Evolutionary conservation across 2,797 vertebrate species (phyloP).

Genomic region (Cuculus canorus): DNA sequence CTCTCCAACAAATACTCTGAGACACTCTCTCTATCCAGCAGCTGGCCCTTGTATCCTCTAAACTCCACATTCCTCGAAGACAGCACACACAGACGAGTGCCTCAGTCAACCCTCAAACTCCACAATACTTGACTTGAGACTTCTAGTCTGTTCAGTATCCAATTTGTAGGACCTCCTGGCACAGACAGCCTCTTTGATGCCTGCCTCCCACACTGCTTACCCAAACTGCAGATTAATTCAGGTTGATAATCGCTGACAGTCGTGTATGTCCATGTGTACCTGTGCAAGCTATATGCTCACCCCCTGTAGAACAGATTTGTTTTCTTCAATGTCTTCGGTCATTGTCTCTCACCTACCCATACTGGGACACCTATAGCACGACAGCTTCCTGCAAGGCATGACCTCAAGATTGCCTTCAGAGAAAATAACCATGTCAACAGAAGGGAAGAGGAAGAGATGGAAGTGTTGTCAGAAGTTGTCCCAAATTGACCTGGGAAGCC

Average conservation of each 20-base stretch:
- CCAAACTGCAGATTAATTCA: neutral
- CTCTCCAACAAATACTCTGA: too few relatives aligned
- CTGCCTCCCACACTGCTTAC: neutral
- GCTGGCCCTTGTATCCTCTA: too few relatives aligned
- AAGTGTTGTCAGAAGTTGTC: neutral
- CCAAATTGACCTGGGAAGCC: neutral
- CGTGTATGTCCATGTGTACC: neutral
- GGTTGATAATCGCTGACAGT: neutral
- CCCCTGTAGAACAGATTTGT: neutral
- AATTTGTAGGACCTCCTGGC: too few relatives aligned
- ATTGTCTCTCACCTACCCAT: neutral
- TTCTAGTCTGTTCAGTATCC: neutral
- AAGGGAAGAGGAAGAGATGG: neutral
- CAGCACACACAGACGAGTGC: neutral
- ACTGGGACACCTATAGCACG: accelerated
- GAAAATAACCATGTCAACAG: neutral
- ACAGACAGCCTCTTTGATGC: neutral
- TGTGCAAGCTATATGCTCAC: neutral
- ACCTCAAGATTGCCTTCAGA: neutral
- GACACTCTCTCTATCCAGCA: too few relatives aligned
- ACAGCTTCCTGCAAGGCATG: neutral
- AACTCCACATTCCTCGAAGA: too few relatives aligned
- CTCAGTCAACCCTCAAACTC: neutral
- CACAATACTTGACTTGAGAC: neutral
- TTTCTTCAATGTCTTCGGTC: neutral